A percentile compares a stretch with the other conserved stretches of the same genome.
These are phyloP conservation scores for Caerostris darwini DNA, from an alignment of 1,140 invertebrate species.

Conservation along the genomic window DNA sequence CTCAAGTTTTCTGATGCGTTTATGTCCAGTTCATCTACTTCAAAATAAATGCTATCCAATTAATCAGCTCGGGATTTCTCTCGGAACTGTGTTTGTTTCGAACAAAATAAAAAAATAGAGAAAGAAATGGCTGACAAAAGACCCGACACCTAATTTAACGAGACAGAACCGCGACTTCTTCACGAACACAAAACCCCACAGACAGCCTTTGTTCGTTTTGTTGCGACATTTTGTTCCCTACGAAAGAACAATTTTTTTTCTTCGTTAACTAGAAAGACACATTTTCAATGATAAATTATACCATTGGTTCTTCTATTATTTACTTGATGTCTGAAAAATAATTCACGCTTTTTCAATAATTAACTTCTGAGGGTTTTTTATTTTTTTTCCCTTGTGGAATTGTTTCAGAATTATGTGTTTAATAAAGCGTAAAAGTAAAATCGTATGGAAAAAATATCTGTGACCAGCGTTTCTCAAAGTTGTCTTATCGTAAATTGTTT, in stretches of 20 bases:
- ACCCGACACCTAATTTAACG: neutral
- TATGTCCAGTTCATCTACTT: neutral
- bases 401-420: neutral
- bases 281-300: neutral
- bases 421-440: neutral
- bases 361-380: neutral
- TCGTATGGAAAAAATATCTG: neutral
- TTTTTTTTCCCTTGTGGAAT: neutral
- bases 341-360: neutral
- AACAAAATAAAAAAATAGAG: neutral
- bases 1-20: neutral
- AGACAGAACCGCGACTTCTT: neutral
- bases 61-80: neutral
- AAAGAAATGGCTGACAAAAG: neutral
- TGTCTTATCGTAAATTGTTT: too few species aligned
- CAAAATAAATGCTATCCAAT: neutral
- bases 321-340: neutral
- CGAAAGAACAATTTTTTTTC: neutral
- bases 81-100: neutral
- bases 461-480: too few species aligned
- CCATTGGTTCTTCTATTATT: neutral
- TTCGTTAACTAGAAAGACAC: neutral
- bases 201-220: constrained; percentile 16
- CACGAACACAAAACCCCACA: neutral
- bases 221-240: neutral